These are phyloP conservation scores for Clarias macrocephalus DNA, from an alignment of 2,113 vertebrate species.

Conservation along the genomic window DNA sequence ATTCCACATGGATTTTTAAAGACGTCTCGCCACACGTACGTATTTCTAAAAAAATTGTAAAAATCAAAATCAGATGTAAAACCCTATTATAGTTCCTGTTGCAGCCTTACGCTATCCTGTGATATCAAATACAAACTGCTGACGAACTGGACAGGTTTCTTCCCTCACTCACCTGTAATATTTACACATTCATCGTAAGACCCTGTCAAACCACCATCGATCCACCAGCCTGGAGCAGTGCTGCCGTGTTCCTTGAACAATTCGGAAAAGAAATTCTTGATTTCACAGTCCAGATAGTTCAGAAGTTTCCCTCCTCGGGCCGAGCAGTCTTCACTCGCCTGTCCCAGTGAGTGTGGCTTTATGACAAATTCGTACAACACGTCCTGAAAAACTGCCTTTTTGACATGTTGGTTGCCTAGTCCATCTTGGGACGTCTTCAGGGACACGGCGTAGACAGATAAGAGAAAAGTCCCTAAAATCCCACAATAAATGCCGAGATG, in stretches of 20 bases:
- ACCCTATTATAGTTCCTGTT: background rate
- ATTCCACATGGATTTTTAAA: background rate
- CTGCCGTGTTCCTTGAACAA: conserved; percentile 21
- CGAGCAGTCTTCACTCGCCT: conserved; percentile 63
- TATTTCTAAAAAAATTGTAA: background rate
- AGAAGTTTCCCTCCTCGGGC: conserved; percentile 66
- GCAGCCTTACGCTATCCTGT: background rate
- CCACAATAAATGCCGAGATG: conserved; percentile 56
- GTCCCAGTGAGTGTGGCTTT: conserved; percentile 57
- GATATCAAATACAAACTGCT: background rate
- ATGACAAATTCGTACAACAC: conserved; percentile 64
- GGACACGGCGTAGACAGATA: background rate
- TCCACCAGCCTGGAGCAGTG: conserved; percentile 67
- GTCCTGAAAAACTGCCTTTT: conserved; percentile 51
- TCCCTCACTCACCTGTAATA: conserved; percentile 58
- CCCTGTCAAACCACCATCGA: conserved; percentile 50
- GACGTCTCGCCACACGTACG: background rate
- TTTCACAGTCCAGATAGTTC: conserved; percentile 35
- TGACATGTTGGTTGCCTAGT: background rate
- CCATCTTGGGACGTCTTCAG: no score
- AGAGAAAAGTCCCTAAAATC: conserved; percentile 57
- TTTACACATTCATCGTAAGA: background rate
- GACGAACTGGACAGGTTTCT: background rate
- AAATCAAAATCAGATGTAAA: background rate
- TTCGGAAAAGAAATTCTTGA: conserved; percentile 55